Conservation (phyloP, 1,140 invertebrate genomes). For the Cyrtorhinus lividipennis region DNA sequence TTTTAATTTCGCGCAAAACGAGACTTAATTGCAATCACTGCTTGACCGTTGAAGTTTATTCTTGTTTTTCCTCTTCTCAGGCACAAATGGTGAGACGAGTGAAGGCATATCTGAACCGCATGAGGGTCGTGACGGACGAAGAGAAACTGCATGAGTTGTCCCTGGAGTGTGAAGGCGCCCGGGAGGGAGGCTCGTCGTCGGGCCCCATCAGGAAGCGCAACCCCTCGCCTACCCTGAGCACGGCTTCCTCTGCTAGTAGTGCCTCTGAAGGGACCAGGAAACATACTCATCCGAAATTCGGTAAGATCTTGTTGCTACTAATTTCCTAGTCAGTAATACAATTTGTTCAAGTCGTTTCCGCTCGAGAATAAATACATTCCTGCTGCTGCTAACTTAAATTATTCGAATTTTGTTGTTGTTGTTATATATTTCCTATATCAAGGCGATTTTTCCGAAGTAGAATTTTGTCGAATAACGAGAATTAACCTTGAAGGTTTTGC, state of each 20-base stretch:
- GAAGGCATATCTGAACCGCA: slow-evolving; percentile 84
- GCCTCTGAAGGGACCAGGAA: slow-evolving; percentile 59
- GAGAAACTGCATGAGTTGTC: slow-evolving; percentile 76
- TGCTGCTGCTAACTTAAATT: too few relatives aligned
- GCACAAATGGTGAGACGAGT: slow-evolving; percentile 94
- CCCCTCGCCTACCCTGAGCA: slow-evolving; percentile 75
- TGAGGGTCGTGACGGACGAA: slow-evolving; percentile 86
- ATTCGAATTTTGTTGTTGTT: neutral
- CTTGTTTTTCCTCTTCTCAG: too few relatives aligned
- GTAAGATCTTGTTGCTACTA: slow-evolving; percentile 30
- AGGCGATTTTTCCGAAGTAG: neutral
- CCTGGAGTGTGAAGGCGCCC: slow-evolving; percentile 69
- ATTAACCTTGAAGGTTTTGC: slow-evolving; percentile 8
- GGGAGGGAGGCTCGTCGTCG: slow-evolving; percentile 40
- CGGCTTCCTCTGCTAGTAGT: slow-evolving; percentile 75
- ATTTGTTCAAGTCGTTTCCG: neutral
- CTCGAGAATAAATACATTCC: too few relatives aligned
- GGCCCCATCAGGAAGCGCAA: slow-evolving; percentile 48
- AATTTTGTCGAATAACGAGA: neutral
- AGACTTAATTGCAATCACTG: too few relatives aligned
- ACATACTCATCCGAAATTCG: slow-evolving; percentile 45
- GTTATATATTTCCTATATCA: too few relatives aligned
- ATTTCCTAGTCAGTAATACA: too few relatives aligned
- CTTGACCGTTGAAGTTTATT: too few relatives aligned
- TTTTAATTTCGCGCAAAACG: too few relatives aligned